Evolutionary conservation across 2,888 invertebrate species (phyloP).

Genomic region (Lomographa bimaculata): DNA sequence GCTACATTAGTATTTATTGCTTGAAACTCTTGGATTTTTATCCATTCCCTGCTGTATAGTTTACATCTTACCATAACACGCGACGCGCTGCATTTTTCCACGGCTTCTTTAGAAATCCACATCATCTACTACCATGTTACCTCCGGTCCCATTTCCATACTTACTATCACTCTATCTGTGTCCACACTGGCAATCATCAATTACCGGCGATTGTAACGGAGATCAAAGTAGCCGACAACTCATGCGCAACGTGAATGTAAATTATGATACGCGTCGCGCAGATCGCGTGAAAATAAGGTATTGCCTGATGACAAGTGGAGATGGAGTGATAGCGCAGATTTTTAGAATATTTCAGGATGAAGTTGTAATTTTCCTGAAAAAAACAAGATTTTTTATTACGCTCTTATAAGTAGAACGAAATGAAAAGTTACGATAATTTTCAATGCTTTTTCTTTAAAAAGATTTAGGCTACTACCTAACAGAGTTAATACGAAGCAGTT

Average conservation of each 20-base stretch:
- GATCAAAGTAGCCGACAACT: constrained; percentile 71
- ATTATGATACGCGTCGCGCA: constrained; percentile 58
- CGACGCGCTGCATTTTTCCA: no score
- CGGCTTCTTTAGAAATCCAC: constrained; percentile 2
- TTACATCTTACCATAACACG: no score
- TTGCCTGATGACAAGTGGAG: constrained; percentile 35
- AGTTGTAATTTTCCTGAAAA: constrained; percentile 1
- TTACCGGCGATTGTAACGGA: constrained; percentile 76
- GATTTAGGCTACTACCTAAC: no score
- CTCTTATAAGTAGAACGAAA: no score
- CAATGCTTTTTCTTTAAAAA: no score
- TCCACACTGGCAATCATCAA: constrained; percentile 65
- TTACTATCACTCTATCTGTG: constrained; percentile 9
- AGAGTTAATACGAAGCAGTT: no score
- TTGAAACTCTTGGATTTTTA: no score
- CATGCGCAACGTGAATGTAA: constrained; percentile 65
- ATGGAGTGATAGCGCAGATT: constrained; percentile 28
- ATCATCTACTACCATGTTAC: constrained; percentile 1
- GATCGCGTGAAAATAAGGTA: constrained; percentile 48
- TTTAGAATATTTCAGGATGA: constrained; percentile 10
- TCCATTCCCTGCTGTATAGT: no score
- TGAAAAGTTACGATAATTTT: no score
- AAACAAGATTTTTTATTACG: no score
- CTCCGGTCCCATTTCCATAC: not conserved
- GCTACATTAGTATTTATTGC: no score